Evolutionary conservation across 1,140 invertebrate species (phyloP).

Genomic region (Agrilus planipennis): DNA sequence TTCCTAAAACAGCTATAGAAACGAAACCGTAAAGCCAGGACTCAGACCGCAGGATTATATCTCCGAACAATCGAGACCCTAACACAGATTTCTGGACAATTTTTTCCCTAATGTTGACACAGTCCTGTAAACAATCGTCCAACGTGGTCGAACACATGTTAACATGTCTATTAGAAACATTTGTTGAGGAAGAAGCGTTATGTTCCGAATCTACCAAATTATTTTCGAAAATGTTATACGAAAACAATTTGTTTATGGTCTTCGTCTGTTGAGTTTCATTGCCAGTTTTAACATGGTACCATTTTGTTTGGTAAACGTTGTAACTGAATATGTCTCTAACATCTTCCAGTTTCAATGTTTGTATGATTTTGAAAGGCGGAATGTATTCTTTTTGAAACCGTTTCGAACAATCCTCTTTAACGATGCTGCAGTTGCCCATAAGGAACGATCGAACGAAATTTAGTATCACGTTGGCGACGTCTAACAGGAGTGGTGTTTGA

Average conservation of each 20-base stretch:
- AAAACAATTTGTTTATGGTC: constrained; percentile 17
- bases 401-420: too few relatives aligned
- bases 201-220: constrained; percentile 16
- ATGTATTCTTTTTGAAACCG: too few relatives aligned
- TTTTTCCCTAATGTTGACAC: constrained; percentile 8
- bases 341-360: too few relatives aligned
- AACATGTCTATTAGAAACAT: not conserved
- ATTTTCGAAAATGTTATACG: constrained; percentile 22
- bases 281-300: too few relatives aligned
- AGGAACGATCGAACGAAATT: constrained; percentile 15
- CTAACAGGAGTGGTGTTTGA: constrained; percentile 21
- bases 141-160: not conserved
- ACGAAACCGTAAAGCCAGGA: constrained; percentile 39
- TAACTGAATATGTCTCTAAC: constrained; percentile 26
- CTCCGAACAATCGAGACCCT: too few relatives aligned
- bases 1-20: constrained; percentile 35
- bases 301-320: constrained; percentile 21
- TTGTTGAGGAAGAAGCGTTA: not conserved
- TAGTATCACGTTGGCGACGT: constrained; percentile 20
- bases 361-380: too few relatives aligned
- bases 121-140: not conserved
- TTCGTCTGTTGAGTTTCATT: too few relatives aligned
- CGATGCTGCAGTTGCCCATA: too few relatives aligned
- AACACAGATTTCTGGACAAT: too few relatives aligned
- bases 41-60: constrained; percentile 36